These are phyloP conservation scores for Pectinophora gossypiella DNA, from an alignment of 1,140 invertebrate genomes.

Conservation along the genomic window DNA sequence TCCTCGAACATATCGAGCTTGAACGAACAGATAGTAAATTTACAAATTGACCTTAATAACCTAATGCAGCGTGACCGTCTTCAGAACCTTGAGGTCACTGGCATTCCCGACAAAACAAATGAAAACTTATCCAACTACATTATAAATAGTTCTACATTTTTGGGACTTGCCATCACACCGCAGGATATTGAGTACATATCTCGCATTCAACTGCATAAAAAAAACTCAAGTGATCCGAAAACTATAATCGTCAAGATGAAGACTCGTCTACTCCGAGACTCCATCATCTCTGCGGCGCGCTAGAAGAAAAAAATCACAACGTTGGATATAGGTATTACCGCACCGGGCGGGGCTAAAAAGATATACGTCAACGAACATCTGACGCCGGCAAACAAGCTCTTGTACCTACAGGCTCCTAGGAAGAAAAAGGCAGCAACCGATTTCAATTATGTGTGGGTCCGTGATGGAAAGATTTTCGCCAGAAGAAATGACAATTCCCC, in stretches of 20 bases:
- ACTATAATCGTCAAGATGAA: neutral
- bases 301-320: neutral
- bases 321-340: neutral
- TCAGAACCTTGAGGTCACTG: neutral
- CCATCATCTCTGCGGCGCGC: neutral
- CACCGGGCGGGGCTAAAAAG: neutral
- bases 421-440: neutral
- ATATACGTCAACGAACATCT: slow-evolving; percentile 1
- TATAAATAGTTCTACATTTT: neutral
- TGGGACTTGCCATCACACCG: neutral
- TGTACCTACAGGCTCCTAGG: neutral
- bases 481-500: neutral
- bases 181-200: neutral
- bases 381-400: neutral
- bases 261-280: neutral
- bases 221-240: neutral
- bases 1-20: neutral
- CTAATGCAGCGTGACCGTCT: neutral
- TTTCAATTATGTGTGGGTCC: neutral
- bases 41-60: neutral
- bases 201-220: neutral
- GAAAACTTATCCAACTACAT: neutral
- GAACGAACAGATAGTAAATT: neutral
- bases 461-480: neutral
- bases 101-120: neutral